Conservation (phyloP, 2,888 invertebrate species). For the Agrochola macilenta region DNA sequence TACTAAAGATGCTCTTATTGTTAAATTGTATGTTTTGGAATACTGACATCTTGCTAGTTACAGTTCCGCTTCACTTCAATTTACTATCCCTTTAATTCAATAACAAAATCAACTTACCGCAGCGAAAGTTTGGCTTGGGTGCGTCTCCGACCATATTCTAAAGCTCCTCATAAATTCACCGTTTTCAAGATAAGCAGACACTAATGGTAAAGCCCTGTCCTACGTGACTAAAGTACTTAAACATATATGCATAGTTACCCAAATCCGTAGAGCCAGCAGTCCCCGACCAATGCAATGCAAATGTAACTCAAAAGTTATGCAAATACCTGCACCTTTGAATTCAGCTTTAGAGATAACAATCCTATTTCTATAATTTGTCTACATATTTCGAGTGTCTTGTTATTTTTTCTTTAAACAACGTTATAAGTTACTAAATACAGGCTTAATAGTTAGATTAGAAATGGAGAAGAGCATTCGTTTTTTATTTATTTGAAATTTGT, state of each 20-base stretch:
- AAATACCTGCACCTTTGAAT: slow-evolving; percentile 18
- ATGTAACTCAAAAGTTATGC: slow-evolving; percentile 24
- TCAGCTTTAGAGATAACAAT: background rate
- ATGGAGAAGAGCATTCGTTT: too few species aligned
- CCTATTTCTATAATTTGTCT: background rate
- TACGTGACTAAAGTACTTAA: background rate
- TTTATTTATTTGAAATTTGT: too few species aligned
- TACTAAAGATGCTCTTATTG: too few species aligned
- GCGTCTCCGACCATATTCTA: background rate
- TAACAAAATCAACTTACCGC: background rate
- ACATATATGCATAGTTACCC: slow-evolving; percentile 3
- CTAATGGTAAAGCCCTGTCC: slow-evolving; percentile 21
- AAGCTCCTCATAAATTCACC: background rate
- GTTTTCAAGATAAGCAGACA: too few species aligned
- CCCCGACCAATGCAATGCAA: slow-evolving; percentile 13
- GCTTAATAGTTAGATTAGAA: too few species aligned
- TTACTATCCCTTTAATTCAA: too few species aligned
- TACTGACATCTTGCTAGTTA: too few species aligned
- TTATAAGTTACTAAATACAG: too few species aligned
- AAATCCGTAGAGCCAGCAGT: background rate
- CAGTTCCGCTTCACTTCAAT: too few species aligned
- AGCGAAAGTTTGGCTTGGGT: background rate
- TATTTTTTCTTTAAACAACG: too few species aligned
- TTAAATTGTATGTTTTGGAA: too few species aligned
- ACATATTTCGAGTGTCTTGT: background rate